Evolutionary conservation across 2,888 invertebrate species (phyloP), one percentile per base, ranked within the genome.

Genomic region (Rugalucina vietnamica): DNA sequence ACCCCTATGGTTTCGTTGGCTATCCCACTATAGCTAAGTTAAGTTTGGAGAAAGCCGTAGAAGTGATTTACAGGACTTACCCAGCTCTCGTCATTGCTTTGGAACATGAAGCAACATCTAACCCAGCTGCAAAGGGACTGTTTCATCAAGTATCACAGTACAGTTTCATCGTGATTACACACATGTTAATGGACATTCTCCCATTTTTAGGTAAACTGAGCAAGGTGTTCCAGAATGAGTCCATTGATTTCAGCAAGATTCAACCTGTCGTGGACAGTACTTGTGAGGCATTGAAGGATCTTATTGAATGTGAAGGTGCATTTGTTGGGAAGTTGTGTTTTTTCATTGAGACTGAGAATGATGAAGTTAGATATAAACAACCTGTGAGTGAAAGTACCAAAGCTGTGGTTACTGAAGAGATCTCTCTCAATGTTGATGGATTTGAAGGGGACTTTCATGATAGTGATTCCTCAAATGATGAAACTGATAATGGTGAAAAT

Each of bases 161-260:
- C 50, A 73, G 34, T 24, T 88, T 84, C 29, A 81, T 87, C 49
- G 83, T 84, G 0, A 57, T 84, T 14, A 84, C 82, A 12, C 88
- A 88, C 60, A 24, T 88, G 50, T 32, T 89, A 50, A 82, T 89
- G 86, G 87, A 89, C 49, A 78, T 87, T 8, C 60, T 85, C 3
- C 87, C 88, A 24, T 79, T 84, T 36, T 54, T 85, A 12, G 54
- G 69, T 2, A 69, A 76, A 10, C 32, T 88, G 0, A 54, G 60
- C 4, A 79, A 82, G 34, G 72, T 71, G 18, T 86, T 85, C 69
- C 74, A 88, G 54, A 27, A 24, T 32, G 65, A 85, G 27, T 36
- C 37, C 36, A 8, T 84, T 21, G 84, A 85, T 37, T 87, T 85
- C n/a, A 82, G 77, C 54, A 69, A n/a, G 14, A 78, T 89, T 0